Evolutionary conservation across 2,113 vertebrate genomes (phyloP), one percentile per base, ranked within the genome.

Genomic region (Albula goreensis): DNA sequence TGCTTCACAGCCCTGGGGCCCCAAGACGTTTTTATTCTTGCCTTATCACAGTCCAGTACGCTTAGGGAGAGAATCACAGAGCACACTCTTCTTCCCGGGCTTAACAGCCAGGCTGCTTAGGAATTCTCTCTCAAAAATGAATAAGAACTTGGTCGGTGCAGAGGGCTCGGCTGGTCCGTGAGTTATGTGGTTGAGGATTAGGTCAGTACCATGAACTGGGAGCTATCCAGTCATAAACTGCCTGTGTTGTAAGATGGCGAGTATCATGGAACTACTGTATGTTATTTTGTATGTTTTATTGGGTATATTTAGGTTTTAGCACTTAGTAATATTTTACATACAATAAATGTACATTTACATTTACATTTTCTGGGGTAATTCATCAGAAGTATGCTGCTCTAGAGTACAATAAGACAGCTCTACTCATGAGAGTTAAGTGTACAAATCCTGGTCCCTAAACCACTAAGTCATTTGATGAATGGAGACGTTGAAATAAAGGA

Each of bases 1-100:
- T 88, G 90, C 88, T 88, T 70, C 89, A 88, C 53, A 86, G 88
- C 91, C 91, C 90, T 87, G 12, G 41, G 90, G 93, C 90, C 31
- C 85, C 85, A 41, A 48, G 49, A 78, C 50, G 63, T 19, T 89
- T 88, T 88, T 86, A 90, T 85, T 80, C 89, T 85, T 88, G 85
- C 93, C 87, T 89, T 63, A 63, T 63, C 17, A 56, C 53, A 63
- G 60, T 70, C 4, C 17, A 70, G 2, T n/a, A 70, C 63, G 82
- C 85, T 66, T n/a, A 85, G 52, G 85, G 84, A 81, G 80, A 80
- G 85, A 88, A 87, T 87, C 85, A 63, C 74, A 84, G 86, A 86
- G 84, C 83, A 51, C 56, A 41, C 88, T 88, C 31, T 48, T 79
- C 86, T 89, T 88, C 86, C 88, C 78, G 83, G 86, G 92, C 66